Conservation (phyloP, 2,888 invertebrate genomes). For the Tinea trinotella region DNA sequence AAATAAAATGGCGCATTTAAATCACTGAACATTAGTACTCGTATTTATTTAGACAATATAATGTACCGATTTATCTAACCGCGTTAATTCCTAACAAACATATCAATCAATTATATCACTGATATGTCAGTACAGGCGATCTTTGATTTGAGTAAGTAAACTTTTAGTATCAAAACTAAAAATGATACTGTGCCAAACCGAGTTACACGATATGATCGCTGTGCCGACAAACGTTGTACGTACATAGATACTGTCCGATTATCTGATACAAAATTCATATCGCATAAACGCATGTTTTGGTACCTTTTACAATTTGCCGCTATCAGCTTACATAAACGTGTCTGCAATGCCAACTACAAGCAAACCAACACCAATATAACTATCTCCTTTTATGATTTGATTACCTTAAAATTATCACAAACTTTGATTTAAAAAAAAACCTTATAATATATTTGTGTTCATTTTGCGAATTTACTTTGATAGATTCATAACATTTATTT, state of each 20-base stretch:
- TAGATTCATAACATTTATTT: too few species aligned
- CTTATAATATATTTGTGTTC: too few species aligned
- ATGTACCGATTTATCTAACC: constrained; percentile 5
- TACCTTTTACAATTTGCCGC: constrained; percentile 58
- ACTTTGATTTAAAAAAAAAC: constrained; percentile 9
- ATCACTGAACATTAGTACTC: neutral
- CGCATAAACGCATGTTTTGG: constrained; percentile 63
- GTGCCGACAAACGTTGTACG: constrained; percentile 36
- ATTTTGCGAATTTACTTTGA: too few species aligned
- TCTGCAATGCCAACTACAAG: constrained; percentile 18
- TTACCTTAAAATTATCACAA: constrained; percentile 1
- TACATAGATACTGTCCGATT: constrained; percentile 39
- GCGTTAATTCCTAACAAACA: constrained; percentile 16
- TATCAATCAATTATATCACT: constrained; percentile 18
- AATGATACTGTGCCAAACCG: constrained; percentile 25
- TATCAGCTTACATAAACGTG: constrained; percentile 46
- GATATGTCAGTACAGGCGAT: constrained; percentile 14
- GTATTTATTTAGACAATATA: neutral
- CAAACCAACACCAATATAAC: constrained; percentile 14
- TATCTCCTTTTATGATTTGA: constrained; percentile 7
- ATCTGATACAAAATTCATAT: constrained; percentile 62
- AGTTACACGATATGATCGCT: constrained; percentile 31
- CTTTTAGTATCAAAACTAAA: constrained; percentile 12
- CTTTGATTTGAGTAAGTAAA: constrained; percentile 16
- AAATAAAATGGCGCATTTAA: constrained; percentile 11